Percentiles rank a stretch among this genome's conserved stretches.
phyloP scores from a whole-genome alignment of 2,888 invertebrate genomes.

The Phengaris alcon region DNA sequence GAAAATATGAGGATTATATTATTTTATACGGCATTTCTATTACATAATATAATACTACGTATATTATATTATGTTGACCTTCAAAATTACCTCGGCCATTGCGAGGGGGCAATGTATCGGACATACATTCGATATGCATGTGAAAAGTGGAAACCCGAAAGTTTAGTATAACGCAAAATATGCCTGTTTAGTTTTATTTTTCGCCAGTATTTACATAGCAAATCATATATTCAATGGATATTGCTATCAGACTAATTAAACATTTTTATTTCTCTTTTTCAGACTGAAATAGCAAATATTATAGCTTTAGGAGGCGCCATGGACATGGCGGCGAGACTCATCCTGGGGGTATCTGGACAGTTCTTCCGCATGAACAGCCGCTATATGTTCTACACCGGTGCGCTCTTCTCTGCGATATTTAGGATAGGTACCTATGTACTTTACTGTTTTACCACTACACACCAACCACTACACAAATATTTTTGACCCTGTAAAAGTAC shows the following conservation, averaged over 20 bases:
- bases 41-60: background rate
- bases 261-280: slow-evolving; percentile 31
- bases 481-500: no score
- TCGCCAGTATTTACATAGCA: no score
- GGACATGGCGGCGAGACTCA: slow-evolving; percentile 80
- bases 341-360: slow-evolving; percentile 78
- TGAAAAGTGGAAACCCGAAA: background rate
- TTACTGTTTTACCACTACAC: no score
- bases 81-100: background rate
- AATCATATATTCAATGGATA: no score
- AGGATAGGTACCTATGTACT: slow-evolving; percentile 73
- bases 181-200: background rate
- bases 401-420: slow-evolving; percentile 76
- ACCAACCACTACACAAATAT: no score
- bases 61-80: background rate
- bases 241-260: background rate
- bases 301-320: slow-evolving; percentile 81
- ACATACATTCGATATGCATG: background rate
- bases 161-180: background rate
- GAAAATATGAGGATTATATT: no score
- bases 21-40: no score
- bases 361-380: slow-evolving; percentile 78
- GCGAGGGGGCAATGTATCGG: background rate
- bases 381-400: slow-evolving; percentile 78
- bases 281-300: slow-evolving; percentile 78